Percentiles rank a stretch among this genome's conserved stretches.
These are phyloP conservation scores for Melinaea menophilus DNA, from an alignment of 2,888 invertebrate genomes.

Conservation along the genomic window DNA sequence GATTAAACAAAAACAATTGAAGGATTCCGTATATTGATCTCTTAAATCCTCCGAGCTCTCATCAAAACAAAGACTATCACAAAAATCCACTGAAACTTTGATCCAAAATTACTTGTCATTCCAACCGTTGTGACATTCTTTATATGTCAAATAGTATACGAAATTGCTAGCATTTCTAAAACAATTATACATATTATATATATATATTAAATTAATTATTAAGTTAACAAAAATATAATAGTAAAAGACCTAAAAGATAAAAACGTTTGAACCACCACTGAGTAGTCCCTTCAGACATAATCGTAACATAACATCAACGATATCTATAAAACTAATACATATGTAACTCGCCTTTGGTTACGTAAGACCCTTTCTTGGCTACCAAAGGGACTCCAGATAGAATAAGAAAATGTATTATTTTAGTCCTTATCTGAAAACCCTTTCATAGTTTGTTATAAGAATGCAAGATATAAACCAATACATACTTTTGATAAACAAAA, in stretches of 20 bases:
- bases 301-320: neutral
- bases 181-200: neutral
- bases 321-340: conserved; percentile 14
- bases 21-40: conserved; percentile 17
- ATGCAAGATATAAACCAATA: neutral
- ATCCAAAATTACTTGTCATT: conserved; percentile 32
- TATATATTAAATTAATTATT: too few relatives aligned
- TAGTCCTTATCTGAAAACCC: conserved; percentile 29
- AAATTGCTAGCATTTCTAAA: conserved; percentile 14
- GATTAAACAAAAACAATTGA: conserved; percentile 20
- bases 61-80: conserved; percentile 24
- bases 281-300: neutral
- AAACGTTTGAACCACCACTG: conserved; percentile 6
- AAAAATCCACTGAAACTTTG: conserved; percentile 27
- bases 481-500: neutral
- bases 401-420: conserved; percentile 31
- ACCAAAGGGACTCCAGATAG: conserved; percentile 25
- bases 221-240: neutral
- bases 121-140: conserved; percentile 29
- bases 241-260: conserved; percentile 11
- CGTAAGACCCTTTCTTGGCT: conserved; percentile 26
- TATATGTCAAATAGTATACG: conserved; percentile 22
- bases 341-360: conserved; percentile 16
- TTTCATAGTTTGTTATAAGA: conserved; percentile 14
- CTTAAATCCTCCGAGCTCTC: conserved; percentile 12